Evolutionary conservation across 2,888 invertebrate species (phyloP).

Genomic region (Heteromyza rotundicornis): DNA sequence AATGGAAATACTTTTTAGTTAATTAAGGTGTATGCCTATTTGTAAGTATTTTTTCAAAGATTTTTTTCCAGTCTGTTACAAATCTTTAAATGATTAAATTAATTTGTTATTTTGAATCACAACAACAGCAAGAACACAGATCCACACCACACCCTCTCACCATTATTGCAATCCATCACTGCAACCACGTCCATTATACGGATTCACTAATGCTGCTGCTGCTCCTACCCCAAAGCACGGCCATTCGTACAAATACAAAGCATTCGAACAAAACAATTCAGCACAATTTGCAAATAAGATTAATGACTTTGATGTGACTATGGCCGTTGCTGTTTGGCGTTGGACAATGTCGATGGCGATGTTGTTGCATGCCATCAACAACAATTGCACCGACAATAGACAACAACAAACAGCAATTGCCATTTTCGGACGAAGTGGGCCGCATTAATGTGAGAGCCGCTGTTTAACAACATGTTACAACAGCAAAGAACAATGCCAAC

Average conservation of each 20-base stretch:
- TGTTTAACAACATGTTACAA: neutral
- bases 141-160: no score
- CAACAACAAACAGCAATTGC: conserved; percentile 12
- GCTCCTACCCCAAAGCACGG: neutral
- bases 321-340: neutral
- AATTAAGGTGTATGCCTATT: no score
- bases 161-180: no score
- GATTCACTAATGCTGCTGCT: neutral
- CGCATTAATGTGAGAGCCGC: no score
- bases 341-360: neutral
- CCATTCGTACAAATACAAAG: neutral
- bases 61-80: no score
- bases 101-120: no score
- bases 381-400: neutral
- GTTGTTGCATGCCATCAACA: neutral
- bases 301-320: neutral
- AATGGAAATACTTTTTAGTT: no score
- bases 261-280: neutral
- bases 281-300: neutral
- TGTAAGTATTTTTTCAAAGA: no score
- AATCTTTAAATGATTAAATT: no score
- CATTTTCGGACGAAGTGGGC: no score
- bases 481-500: neutral
- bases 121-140: no score
- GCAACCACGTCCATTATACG: no score